Conservation (phyloP, 2,888 invertebrate species). For the Heliconius cydno region DNA sequence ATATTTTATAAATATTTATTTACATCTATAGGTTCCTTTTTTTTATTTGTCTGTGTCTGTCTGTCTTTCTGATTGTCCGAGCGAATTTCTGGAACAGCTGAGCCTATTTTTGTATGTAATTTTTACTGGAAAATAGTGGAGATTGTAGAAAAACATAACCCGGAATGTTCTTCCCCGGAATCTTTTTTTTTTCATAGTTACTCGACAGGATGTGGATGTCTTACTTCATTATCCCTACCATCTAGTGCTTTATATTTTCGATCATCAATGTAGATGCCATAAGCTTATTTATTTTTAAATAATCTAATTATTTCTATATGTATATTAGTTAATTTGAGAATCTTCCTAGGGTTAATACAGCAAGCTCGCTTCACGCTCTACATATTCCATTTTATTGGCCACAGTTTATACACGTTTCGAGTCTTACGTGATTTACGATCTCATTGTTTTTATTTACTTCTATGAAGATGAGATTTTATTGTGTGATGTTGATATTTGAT, state of each 20-base stretch:
- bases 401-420: slow-evolving; percentile 31
- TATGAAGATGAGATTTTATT: background rate
- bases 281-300: background rate
- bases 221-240: no score
- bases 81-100: background rate
- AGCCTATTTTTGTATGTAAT: background rate
- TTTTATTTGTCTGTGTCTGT: no score
- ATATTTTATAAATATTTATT: background rate
- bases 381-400: slow-evolving; percentile 33
- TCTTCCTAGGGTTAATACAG: background rate
- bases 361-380: slow-evolving; percentile 38
- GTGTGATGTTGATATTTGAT: background rate
- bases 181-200: no score
- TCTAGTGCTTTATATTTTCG: no score
- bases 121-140: background rate
- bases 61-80: background rate
- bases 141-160: background rate
- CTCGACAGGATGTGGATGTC: no score
- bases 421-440: slow-evolving; percentile 37
- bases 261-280: no score
- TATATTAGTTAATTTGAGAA: background rate
- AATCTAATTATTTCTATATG: background rate
- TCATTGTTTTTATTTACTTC: slow-evolving; percentile 41
- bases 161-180: no score
- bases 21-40: no score